phyloP scores from a whole-genome alignment of 2,113 vertebrate species.

The Ptilonorhynchus violaceus region DNA sequence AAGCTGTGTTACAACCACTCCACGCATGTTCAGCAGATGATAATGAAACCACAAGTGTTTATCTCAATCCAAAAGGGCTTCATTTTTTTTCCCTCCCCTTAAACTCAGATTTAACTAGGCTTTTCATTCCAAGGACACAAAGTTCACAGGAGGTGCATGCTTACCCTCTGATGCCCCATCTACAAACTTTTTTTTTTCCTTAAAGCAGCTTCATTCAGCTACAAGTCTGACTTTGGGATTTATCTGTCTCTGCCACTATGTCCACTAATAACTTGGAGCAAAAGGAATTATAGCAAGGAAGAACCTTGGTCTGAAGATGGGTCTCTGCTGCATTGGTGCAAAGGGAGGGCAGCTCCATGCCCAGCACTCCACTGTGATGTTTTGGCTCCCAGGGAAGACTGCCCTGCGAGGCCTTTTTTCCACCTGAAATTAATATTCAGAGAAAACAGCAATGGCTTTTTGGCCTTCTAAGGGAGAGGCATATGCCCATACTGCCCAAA shows the following conservation, averaged over 20 bases:
- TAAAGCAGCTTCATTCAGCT: neutral
- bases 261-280: neutral
- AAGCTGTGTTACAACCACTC: neutral
- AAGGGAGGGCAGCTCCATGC: neutral
- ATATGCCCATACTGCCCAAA: fast-evolving
- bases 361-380: neutral
- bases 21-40: neutral
- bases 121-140: neutral
- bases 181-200: neutral
- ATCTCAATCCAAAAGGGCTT: neutral
- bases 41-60: neutral
- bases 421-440: neutral
- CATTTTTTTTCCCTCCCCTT: fast-evolving
- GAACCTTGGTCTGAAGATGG: neutral
- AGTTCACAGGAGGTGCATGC: neutral
- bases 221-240: neutral
- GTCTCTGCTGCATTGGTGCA: neutral
- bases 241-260: neutral
- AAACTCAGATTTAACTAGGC: neutral
- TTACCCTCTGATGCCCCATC: neutral
- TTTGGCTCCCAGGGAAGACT: neutral
- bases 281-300: neutral
- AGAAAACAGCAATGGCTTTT: neutral
- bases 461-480: fast-evolving
- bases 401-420: neutral